Evolutionary conservation across 1,140 invertebrate genomes (phyloP).

Genomic region (Bacillus rossius): DNA sequence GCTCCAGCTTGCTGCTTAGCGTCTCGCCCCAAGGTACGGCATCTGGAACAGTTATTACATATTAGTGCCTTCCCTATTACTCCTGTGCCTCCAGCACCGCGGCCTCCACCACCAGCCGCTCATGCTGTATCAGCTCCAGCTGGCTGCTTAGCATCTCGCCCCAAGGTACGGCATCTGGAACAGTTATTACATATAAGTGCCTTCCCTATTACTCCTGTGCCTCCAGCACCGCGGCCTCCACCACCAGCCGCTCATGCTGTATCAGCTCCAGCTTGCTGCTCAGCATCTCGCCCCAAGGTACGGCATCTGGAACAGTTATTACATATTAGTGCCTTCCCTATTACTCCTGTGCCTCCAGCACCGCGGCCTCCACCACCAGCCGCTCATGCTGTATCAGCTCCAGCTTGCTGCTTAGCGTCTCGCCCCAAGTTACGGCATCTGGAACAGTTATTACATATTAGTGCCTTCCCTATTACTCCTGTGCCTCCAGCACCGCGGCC

Average conservation of each 20-base stretch:
- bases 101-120: too few relatives aligned
- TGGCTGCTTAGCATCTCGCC: too few relatives aligned
- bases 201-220: constrained; percentile 30
- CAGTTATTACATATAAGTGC: constrained; percentile 23
- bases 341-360: constrained; percentile 25
- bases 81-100: too few relatives aligned
- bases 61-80: too few relatives aligned
- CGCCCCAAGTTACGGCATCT: too few relatives aligned
- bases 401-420: too few relatives aligned
- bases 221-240: constrained; percentile 6
- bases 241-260: constrained; percentile 25
- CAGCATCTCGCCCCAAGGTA: constrained; percentile 28
- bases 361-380: constrained; percentile 8
- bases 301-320: too few relatives aligned
- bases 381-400: constrained; percentile 29
- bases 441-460: too few relatives aligned
- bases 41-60: too few relatives aligned
- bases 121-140: too few relatives aligned
- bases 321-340: constrained; percentile 25
- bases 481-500: constrained; percentile 5
- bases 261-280: constrained; percentile 33
- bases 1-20: constrained; percentile 33
- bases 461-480: constrained; percentile 30
- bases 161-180: too few relatives aligned
- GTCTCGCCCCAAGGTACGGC: too few relatives aligned